Percentiles rank a stretch among this genome's conserved stretches.
Evolutionary conservation across 2,888 invertebrate species (phyloP).

Genomic region (Eucera pruinosa): DNA sequence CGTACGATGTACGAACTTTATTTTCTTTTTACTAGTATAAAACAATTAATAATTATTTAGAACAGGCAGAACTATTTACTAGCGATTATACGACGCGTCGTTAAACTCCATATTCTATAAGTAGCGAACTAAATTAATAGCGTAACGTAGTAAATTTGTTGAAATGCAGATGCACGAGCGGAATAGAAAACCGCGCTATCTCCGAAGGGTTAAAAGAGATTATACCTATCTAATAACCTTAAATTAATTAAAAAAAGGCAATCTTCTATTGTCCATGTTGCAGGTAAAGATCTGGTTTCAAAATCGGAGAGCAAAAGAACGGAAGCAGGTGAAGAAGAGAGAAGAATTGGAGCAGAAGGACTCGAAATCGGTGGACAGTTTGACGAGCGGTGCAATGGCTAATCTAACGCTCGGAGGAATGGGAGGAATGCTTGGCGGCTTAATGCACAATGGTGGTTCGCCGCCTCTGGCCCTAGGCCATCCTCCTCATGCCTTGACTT

Average conservation of each 20-base stretch:
- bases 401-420: conserved; percentile 73
- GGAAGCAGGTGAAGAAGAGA: conserved; percentile 94
- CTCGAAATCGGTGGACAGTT: conserved; percentile 14
- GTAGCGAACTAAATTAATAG: too few relatives aligned
- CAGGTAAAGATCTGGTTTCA: conserved; percentile 95
- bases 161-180: too few relatives aligned
- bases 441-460: conserved; percentile 72
- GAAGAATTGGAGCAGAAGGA: conserved; percentile 85
- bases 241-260: not conserved
- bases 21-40: too few relatives aligned
- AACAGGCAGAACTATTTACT: too few relatives aligned
- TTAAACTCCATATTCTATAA: too few relatives aligned
- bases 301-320: conserved; percentile 96
- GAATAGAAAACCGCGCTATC: too few relatives aligned
- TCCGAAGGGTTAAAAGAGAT: too few relatives aligned
- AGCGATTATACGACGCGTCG: too few relatives aligned
- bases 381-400: conserved; percentile 71
- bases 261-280: conserved; percentile 42
- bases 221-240: too few relatives aligned
- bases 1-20: too few relatives aligned
- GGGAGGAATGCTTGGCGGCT: conserved; percentile 76
- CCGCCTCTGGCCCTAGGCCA: conserved; percentile 59
- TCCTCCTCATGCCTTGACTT: conserved; percentile 66
- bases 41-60: too few relatives aligned
- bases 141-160: too few relatives aligned